Conservation (phyloP, 2,113 vertebrate species). For the Toxotes jaculatrix region DNA sequence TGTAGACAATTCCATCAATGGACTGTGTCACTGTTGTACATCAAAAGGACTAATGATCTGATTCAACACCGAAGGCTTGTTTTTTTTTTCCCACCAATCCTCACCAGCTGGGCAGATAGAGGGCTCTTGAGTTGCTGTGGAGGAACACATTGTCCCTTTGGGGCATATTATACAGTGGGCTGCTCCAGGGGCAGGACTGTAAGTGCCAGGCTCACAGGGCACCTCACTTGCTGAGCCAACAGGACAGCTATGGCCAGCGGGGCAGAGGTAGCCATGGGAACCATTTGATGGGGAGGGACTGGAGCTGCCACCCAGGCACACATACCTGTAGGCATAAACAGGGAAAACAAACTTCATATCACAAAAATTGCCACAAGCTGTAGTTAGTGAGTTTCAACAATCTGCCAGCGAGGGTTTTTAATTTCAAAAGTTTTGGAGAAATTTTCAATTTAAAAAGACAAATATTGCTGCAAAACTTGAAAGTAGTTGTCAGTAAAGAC, state of each 20-base stretch:
- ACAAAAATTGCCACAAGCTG: constrained; percentile 26
- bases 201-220: constrained; percentile 90
- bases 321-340: constrained; percentile 82
- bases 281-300: constrained; percentile 84
- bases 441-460: background rate
- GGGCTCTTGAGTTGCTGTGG: constrained; percentile 82
- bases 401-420: background rate
- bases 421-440: background rate
- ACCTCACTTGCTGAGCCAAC: constrained; percentile 83
- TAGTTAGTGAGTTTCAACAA: background rate
- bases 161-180: constrained; percentile 87
- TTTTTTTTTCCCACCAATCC: background rate
- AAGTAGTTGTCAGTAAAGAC: background rate
- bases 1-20: background rate
- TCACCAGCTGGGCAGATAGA: constrained; percentile 88
- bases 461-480: background rate
- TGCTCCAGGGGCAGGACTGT: constrained; percentile 85
- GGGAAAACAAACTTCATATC: constrained; percentile 26
- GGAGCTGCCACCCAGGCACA: constrained; percentile 88
- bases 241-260: constrained; percentile 88
- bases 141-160: constrained; percentile 83
- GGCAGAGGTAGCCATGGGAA: constrained; percentile 88
- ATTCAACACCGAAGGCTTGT: background rate
- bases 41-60: background rate
- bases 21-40: background rate